These are phyloP conservation scores for Lingula anatina DNA, from an alignment of 2,888 invertebrate species.

Conservation along the genomic window DNA sequence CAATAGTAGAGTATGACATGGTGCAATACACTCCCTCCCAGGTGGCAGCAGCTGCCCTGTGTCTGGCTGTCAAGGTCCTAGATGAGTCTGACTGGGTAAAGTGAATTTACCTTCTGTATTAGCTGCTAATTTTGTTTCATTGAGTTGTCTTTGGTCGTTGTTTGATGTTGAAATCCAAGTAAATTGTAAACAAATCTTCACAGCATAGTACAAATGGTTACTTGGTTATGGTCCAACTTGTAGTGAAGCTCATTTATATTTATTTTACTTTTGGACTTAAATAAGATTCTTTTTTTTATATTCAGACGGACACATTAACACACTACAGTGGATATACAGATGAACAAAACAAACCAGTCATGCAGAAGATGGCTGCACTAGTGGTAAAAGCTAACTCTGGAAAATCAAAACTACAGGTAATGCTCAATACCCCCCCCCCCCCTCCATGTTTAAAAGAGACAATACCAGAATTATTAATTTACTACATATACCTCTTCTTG, in stretches of 20 bases:
- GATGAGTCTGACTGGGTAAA: slow-evolving; percentile 43
- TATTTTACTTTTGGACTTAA: no score
- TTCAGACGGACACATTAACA: slow-evolving; percentile 65
- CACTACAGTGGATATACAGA: slow-evolving; percentile 74
- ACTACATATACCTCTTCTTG: no score
- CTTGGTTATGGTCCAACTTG: no score
- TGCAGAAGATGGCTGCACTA: slow-evolving; percentile 66
- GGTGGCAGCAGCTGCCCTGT: slow-evolving; percentile 75
- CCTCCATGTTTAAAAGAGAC: no score
- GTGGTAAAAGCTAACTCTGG: slow-evolving; percentile 66
- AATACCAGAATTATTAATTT: no score
- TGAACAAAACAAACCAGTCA: slow-evolving; percentile 65
- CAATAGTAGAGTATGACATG: slow-evolving; percentile 74
- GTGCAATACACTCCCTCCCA: slow-evolving; percentile 73
- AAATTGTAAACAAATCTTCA: neutral
- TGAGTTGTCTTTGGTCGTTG: neutral
- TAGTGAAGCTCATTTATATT: no score
- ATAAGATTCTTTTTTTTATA: no score
- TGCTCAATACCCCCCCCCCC: no score
- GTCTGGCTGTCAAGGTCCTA: slow-evolving; percentile 61
- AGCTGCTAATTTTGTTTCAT: slow-evolving; percentile 7
- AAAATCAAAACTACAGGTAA: slow-evolving; percentile 67
- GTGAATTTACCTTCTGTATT: no score
- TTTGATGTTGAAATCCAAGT: neutral
- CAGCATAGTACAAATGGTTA: neutral